Evolutionary conservation across 2,113 vertebrate species (phyloP), one percentile per base, ranked within the genome.

Genomic region (Rhabdomys dilectus): DNA sequence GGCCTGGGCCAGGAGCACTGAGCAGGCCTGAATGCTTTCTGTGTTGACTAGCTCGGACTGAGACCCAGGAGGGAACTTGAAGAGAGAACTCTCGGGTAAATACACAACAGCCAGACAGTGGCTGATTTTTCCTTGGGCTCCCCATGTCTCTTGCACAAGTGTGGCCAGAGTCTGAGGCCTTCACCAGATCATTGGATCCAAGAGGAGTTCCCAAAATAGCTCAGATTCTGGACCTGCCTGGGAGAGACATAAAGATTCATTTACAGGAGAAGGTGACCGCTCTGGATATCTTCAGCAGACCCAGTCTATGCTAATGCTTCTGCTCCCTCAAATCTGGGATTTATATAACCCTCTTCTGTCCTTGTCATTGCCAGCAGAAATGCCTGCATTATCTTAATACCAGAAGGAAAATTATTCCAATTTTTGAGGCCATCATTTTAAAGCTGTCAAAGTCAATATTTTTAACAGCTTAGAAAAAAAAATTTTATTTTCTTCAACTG

Each of bases 341-440:
- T 98, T 97, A 96, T 98, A 96, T 95, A 98, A 91, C 96, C 96
- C 66, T 97, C 68, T 91, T 84, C 88, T 92, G 53, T 92, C 75
- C 86, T 60, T 77, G 58, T 89, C 88, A 6, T 76, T 92, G 93
- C 93, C 96, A 93, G 89, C 91, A 98, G 73, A 97, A 97, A 95
- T 97, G 97, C 96, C 96, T 97, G 94, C 98, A 97, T 96, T 96
- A 98, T 97, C 97, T 98, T 96, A 97, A 98, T 97, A 91, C 94
- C 84, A 97, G 94, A 86, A 96, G 95, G 96, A 89, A 98, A 98
- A 98, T 98, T 98, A 98, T 96, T 98, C 82, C 94, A 97, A 91
- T 98, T 98, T 98, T 98, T 88, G 97, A 95, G 96, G 95, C 89
- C 96, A 96, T 97, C 95, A 98, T 98, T 98, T 98, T 97, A 98